These are phyloP conservation scores for Morinoia aosen DNA, from an alignment of 2,888 invertebrate species.

Conservation along the genomic window DNA sequence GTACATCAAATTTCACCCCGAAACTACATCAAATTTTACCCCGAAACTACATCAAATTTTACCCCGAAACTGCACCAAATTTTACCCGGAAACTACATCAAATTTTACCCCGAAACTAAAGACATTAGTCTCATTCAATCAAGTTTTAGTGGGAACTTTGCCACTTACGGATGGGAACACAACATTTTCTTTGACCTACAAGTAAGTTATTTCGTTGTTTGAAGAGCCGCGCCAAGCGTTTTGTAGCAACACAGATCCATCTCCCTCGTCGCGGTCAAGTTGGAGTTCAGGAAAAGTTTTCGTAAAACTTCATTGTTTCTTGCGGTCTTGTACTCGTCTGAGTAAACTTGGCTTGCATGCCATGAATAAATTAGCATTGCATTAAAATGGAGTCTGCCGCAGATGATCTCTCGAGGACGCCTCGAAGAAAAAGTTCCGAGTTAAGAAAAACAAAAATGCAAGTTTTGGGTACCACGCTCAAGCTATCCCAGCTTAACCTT, in stretches of 20 bases:
- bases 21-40: too few species aligned
- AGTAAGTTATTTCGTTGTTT: neutral
- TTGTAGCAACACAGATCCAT: neutral
- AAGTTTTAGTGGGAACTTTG: neutral
- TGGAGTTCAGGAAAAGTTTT: neutral
- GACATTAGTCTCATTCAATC: neutral
- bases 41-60: too few species aligned
- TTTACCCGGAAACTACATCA: neutral
- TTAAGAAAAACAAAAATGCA: neutral
- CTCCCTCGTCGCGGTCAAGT: neutral
- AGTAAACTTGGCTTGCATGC: neutral
- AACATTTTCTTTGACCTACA: neutral
- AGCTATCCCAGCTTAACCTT: too few species aligned
- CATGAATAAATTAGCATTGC: neutral
- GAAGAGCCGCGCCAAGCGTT: neutral
- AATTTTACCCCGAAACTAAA: neutral
- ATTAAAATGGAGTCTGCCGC: neutral
- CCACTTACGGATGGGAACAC: neutral
- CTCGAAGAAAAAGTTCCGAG: neutral
- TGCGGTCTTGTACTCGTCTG: neutral
- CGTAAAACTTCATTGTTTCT: neutral
- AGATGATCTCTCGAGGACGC: neutral
- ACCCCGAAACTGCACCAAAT: neutral
- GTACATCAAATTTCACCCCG: neutral
- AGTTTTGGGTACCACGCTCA: too few species aligned